Conservation (phyloP, 2,797 vertebrate genomes). For the Lacerta viridis region DNA sequence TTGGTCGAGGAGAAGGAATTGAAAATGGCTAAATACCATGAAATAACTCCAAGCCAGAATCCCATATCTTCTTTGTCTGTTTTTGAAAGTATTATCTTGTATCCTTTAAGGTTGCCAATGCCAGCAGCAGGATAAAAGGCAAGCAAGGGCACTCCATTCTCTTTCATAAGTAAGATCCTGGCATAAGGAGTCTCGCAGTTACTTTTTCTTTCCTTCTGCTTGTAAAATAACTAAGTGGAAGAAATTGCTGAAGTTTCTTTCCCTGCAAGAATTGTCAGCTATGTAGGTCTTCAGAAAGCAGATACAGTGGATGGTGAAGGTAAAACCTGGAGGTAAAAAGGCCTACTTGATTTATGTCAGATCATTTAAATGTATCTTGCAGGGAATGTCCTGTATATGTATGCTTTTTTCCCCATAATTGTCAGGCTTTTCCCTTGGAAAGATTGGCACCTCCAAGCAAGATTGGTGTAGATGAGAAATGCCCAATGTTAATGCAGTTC, state of each 20-base stretch:
- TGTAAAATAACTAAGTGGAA: rapidly evolving
- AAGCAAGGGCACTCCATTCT: slow-evolving; percentile 4
- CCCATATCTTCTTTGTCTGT: slow-evolving; percentile 2
- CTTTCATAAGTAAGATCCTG: slow-evolving; percentile 17
- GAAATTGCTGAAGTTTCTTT: slow-evolving; percentile 7
- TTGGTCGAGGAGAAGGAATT: neutral
- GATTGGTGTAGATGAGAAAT: neutral
- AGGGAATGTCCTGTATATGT: neutral
- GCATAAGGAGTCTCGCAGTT: slow-evolving; percentile 8
- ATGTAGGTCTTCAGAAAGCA: neutral
- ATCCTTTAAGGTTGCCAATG: slow-evolving; percentile 2
- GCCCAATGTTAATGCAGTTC: neutral
- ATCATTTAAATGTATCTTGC: neutral
- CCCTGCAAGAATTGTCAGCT: neutral
- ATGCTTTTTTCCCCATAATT: neutral
- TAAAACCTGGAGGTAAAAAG: neutral
- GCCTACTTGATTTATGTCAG: neutral
- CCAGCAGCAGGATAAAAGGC: slow-evolving; percentile 25
- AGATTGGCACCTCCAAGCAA: neutral
- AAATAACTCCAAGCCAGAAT: slow-evolving; percentile 36
- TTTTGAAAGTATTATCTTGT: slow-evolving; percentile 39
- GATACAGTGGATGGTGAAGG: neutral
- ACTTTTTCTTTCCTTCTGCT: slow-evolving; percentile 14
- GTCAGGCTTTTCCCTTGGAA: neutral
- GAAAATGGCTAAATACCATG: slow-evolving; percentile 9